A percentile compares a stretch with the other conserved stretches of the same genome.
Conservation (phyloP, 2,797 vertebrate species). For the Syndactyla subalaris region DNA sequence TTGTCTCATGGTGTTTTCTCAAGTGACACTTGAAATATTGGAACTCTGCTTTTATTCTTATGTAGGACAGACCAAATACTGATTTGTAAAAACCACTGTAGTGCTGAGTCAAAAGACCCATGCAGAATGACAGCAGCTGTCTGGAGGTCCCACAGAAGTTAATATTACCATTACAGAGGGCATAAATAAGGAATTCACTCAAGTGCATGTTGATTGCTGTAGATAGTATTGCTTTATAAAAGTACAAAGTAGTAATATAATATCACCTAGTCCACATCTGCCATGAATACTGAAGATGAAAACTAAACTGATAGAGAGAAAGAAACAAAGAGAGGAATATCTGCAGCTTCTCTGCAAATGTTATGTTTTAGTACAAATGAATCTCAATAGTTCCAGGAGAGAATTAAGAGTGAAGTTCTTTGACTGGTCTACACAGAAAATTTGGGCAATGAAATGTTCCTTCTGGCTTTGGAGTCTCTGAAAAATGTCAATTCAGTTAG, state of each 20-base stretch:
- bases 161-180: not conserved
- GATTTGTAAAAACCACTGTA: not conserved
- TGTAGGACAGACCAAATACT: not conserved
- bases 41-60: not conserved
- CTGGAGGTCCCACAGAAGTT: not conserved
- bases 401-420: not conserved
- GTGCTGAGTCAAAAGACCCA: not conserved
- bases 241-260: accelerated
- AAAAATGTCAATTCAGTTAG: not conserved
- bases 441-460: not conserved
- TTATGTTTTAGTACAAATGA: not conserved
- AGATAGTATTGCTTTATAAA: not conserved
- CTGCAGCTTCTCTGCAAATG: not conserved
- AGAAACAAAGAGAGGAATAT: not conserved
- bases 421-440: not conserved
- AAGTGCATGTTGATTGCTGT: not conserved
- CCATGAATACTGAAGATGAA: not conserved
- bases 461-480: not conserved
- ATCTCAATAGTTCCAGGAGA: not conserved
- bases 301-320: not conserved
- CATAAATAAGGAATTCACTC: not conserved
- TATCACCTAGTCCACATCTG: not conserved
- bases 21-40: not conserved
- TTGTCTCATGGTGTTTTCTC: not conserved
- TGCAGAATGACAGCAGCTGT: not conserved